Evolutionary conservation across 2,797 vertebrate genomes (phyloP), one percentile per base, ranked within the genome.

Genomic region (Mionectes olivaceus): DNA sequence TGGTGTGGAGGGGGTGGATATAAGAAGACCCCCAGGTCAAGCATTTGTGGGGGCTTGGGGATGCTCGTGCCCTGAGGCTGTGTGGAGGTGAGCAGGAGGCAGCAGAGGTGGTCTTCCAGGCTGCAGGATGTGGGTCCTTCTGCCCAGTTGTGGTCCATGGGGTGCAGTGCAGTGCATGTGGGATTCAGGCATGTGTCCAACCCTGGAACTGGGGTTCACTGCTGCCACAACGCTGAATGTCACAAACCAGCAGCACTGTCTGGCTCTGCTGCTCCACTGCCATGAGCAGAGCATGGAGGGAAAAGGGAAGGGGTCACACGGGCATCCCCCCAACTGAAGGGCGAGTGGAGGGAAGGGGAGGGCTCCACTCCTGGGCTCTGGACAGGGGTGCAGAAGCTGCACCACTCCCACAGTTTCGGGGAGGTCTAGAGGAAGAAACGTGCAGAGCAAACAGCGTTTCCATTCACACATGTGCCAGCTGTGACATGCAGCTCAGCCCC

Each of bases 281-380:
- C 47, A 8, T 3, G 43, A 89, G 50, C 59, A 1, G 2, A 57
- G 32, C 0, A 0, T 4, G 2, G 49, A 49, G 28, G 35, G 13
- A 35, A 83, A 23, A 75, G 57, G 24, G 49, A 56, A 87, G 30
- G 25, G 59, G 28, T 17, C 68, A 35, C 4, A 13, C 39, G 23
- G 76, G 27, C 41, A 41, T 47, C 47, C 41, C 41, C 49, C n/a
- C 37, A n/a, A 32, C 33, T 44, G 57, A 49, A 39, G 1, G 5
- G 55, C 28, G 30, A 60, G 53, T 18, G 44, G 46, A 64, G 32
- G 22, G 53, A 70, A 84, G 30, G 41, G 82, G 30, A 69, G 82
- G 91, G n/a, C 44, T 63, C 21, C 77, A 17, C 3, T 75, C 39
- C 69, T 2, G 5, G 53, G 81, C 30, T 47, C 50, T 56, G 56